A percentile compares a stretch with the other conserved stretches of the same genome.
These are phyloP conservation scores for Eclectus roratus DNA, from an alignment of 2,113 vertebrate genomes.

Conservation along the genomic window DNA sequence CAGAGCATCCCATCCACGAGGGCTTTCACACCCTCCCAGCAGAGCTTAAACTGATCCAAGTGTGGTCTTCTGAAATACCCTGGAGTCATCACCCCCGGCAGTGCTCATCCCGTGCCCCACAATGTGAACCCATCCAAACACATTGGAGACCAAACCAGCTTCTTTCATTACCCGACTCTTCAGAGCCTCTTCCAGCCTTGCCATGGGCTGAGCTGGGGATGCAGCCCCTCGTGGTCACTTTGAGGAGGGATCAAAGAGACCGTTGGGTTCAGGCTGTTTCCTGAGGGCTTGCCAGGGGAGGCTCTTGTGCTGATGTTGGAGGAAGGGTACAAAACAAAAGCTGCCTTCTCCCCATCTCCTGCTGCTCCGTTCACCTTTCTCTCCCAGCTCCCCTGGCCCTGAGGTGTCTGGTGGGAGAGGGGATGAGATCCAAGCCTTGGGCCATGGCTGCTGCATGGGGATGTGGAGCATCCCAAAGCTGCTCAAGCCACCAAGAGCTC, in stretches of 20 bases:
- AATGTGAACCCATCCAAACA: rapidly evolving
- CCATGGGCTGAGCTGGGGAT: rapidly evolving
- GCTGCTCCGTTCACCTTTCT: not conserved
- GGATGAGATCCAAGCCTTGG: not conserved
- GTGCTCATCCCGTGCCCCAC: rapidly evolving
- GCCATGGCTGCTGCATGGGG: not conserved
- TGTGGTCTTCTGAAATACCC: not conserved
- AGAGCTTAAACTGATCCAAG: not conserved
- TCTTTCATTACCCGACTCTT: not conserved
- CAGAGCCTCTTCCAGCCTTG: not conserved
- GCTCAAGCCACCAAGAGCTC: not conserved
- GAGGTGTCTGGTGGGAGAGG: not conserved
- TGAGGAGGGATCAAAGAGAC: not conserved
- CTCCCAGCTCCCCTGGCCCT: not conserved
- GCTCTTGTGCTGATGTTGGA: not conserved
- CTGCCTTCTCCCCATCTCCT: not conserved
- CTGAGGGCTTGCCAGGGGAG: not conserved
- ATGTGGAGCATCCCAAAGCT: not conserved
- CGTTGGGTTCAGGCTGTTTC: not conserved
- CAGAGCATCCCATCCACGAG: rapidly evolving
- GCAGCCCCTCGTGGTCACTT: not conserved
- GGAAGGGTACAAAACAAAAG: not conserved
- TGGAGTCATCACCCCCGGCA: rapidly evolving
- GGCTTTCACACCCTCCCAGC: not conserved
- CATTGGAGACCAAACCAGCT: rapidly evolving